Percentiles rank a stretch among this genome's conserved stretches.
Evolutionary conservation across 1,140 invertebrate genomes (phyloP).

Genomic region (Lepidurus packardi): DNA sequence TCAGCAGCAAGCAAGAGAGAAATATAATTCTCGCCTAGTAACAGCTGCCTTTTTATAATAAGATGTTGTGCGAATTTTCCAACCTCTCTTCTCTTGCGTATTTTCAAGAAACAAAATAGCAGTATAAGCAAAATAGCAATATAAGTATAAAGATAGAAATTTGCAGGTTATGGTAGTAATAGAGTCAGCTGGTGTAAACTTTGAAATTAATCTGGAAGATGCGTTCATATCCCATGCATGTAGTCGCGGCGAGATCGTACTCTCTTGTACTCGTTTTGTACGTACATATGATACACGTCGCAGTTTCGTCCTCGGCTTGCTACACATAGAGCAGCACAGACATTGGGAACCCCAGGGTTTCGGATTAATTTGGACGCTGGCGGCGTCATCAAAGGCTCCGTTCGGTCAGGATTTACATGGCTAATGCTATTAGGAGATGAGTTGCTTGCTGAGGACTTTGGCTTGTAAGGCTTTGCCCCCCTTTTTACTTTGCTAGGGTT

Average conservation of each 20-base stretch:
- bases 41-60: conserved; percentile 1
- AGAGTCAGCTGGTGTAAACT: background rate
- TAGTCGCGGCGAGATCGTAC: background rate
- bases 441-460: conserved; percentile 1
- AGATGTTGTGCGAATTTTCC: background rate
- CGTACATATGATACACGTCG: background rate
- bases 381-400: conserved; percentile 20
- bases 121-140: background rate
- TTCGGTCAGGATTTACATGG: conserved; percentile 18
- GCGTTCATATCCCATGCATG: background rate
- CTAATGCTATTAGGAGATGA: conserved; percentile 15
- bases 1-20: background rate
- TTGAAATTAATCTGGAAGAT: conserved; percentile 7
- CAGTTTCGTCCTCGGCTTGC: background rate
- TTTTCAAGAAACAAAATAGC: background rate
- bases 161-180: background rate
- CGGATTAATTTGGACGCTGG: conserved; percentile 17
- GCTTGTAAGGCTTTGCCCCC: conserved; percentile 17
- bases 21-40: background rate
- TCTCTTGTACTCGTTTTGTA: background rate
- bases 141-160: background rate
- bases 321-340: background rate
- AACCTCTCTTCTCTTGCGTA: background rate
- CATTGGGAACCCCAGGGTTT: conserved; percentile 13
- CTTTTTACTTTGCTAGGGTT: background rate